These are phyloP conservation scores for Pseudorhiza aurosa DNA, from an alignment of 30 jellyfish, hydroid and myxozoan species.

Conservation along the genomic window DNA sequence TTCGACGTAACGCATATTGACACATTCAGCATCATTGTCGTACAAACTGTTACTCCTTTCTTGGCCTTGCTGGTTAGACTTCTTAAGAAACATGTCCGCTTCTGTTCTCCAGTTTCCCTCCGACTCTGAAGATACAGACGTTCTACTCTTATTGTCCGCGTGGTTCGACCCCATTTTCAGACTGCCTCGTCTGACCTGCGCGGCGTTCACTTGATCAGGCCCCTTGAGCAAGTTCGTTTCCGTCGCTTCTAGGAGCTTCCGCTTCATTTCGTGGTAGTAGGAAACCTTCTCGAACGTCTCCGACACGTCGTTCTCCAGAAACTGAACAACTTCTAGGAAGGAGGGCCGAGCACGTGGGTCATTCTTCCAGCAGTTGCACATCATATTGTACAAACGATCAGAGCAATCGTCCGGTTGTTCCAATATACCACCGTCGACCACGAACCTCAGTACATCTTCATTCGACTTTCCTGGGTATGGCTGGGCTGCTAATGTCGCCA, in stretches of 20 bases:
- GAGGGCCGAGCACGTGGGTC: constrained; percentile 91
- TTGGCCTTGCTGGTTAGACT: not conserved
- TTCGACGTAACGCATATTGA: constrained; percentile 69
- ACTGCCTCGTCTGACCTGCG: constrained; percentile 59
- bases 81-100: constrained; percentile 42
- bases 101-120: constrained; percentile 79
- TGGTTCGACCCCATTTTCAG: constrained; percentile 43
- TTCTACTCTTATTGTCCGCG: constrained; percentile 21
- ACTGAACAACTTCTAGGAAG: constrained; percentile 81
- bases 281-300: constrained; percentile 78
- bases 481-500: constrained; percentile 93
- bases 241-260: constrained; percentile 81
- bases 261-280: constrained; percentile 90
- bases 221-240: constrained; percentile 68
- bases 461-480: constrained; percentile 96
- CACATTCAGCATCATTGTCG: constrained; percentile 77
- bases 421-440: constrained; percentile 84
- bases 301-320: constrained; percentile 83
- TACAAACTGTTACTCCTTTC: constrained; percentile 70
- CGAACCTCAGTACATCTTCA: constrained; percentile 87
- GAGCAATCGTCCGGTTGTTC: constrained; percentile 90
- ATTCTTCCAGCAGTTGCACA: constrained; percentile 89
- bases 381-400: constrained; percentile 76
- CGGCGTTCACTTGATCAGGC: constrained; percentile 39
- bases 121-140: constrained; percentile 75